Percentiles rank a stretch among this genome's conserved stretches.
phyloP scores from a whole-genome alignment of 2,113 vertebrate genomes.

The Sinocyclocheilus grahami region DNA sequence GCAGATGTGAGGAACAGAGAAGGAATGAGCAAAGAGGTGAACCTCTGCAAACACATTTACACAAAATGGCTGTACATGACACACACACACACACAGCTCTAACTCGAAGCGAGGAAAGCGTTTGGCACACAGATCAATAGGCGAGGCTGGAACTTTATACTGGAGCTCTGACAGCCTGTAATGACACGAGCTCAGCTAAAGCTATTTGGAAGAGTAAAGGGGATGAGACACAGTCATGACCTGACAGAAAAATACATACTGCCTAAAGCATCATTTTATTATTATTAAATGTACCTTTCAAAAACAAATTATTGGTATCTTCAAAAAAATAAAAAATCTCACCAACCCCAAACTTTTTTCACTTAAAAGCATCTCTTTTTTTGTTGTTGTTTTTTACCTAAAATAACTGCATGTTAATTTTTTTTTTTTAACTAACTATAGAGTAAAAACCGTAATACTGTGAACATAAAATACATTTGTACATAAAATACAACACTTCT shows the following conservation, averaged over 20 bases:
- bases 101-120: not conserved
- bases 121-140: conserved; percentile 28
- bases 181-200: conserved; percentile 14
- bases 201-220: not conserved
- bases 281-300: not conserved
- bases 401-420: too few species aligned
- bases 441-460: not conserved
- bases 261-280: not conserved
- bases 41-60: conserved; percentile 33
- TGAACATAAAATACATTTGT: not conserved
- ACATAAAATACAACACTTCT: too few species aligned
- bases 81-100: not conserved
- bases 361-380: too few species aligned
- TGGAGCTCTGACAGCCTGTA: conserved; percentile 8
- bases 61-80: not conserved
- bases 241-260: conserved; percentile 18
- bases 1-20: conserved; percentile 14
- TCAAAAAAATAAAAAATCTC: not conserved
- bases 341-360: too few species aligned
- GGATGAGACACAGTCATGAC: not conserved
- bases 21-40: not conserved
- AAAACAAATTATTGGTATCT: not conserved
- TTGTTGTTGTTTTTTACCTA: too few species aligned
- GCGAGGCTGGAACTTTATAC: not conserved
- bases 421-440: too few species aligned